Conservation (phyloP, 2,888 invertebrate species). For the Norana najaformis region DNA sequence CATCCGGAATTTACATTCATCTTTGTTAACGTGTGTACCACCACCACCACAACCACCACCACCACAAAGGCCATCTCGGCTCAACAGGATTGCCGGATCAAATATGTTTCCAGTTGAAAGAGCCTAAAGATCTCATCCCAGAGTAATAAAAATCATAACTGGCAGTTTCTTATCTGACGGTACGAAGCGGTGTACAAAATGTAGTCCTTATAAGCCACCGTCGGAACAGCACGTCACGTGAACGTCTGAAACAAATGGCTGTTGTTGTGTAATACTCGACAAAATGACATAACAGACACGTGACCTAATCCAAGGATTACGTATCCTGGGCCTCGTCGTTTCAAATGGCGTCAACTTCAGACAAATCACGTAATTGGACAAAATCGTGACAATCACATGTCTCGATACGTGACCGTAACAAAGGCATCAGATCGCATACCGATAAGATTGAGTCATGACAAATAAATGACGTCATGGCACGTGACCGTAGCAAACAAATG, state of each 20-base stretch:
- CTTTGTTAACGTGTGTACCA: not conserved
- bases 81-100: not conserved
- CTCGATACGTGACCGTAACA: not conserved
- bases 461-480: not conserved
- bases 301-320: not conserved
- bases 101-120: not conserved
- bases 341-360: not conserved
- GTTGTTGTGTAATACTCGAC: not conserved
- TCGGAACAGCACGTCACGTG: not conserved
- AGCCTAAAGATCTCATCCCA: not conserved
- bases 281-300: not conserved
- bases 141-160: not conserved
- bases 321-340: not conserved
- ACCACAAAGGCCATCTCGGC: not conserved
- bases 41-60: not conserved
- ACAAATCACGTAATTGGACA: not conserved
- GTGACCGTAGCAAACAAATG: not conserved
- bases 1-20: not conserved
- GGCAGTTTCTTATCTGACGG: not conserved
- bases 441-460: not conserved
- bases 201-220: not conserved
- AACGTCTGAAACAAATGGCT: conserved; percentile 6
- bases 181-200: conserved; percentile 10
- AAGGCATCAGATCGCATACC: not conserved
- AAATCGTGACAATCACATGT: not conserved